phyloP scores from a whole-genome alignment of 2,888 invertebrate genomes.

The Eurytoma californica region DNA sequence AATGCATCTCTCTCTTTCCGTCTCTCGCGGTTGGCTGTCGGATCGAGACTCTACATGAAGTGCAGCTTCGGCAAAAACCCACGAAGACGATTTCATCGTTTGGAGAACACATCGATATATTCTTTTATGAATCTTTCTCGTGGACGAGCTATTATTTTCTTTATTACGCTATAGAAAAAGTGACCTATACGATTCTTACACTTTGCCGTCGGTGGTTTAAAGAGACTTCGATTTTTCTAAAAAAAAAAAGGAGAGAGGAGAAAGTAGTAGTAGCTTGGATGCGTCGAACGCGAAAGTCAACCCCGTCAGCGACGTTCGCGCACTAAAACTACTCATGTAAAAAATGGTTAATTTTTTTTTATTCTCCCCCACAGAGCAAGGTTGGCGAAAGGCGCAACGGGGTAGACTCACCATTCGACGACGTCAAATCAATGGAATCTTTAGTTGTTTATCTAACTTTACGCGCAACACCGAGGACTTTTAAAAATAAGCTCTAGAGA shows the following conservation, averaged over 20 bases:
- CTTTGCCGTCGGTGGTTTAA: background rate
- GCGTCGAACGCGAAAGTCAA: background rate
- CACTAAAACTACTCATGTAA: constrained; percentile 34
- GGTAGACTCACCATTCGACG: background rate
- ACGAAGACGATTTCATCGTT: constrained; percentile 35
- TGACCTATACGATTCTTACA: background rate
- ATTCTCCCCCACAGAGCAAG: constrained; percentile 15
- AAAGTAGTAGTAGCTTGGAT: background rate
- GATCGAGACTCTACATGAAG: constrained; percentile 17
- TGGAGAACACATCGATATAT: background rate
- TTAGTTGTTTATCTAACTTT: background rate
- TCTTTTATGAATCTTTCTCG: constrained; percentile 4
- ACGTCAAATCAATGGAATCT: background rate
- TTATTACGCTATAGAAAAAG: constrained; percentile 14
- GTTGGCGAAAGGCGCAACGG: constrained; percentile 6
- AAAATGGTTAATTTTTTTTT: constrained; percentile 29
- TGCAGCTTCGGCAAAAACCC: constrained; percentile 32
- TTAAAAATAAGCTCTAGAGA: constrained; percentile 16
- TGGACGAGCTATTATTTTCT: constrained; percentile 13
- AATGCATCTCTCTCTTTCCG: background rate
- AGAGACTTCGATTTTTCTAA: background rate
- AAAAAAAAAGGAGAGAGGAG: background rate
- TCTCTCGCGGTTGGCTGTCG: background rate
- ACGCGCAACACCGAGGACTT: background rate
- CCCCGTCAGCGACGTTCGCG: background rate